Conservation (phyloP, 2,888 invertebrate genomes). For the Calameuta filiformis region DNA sequence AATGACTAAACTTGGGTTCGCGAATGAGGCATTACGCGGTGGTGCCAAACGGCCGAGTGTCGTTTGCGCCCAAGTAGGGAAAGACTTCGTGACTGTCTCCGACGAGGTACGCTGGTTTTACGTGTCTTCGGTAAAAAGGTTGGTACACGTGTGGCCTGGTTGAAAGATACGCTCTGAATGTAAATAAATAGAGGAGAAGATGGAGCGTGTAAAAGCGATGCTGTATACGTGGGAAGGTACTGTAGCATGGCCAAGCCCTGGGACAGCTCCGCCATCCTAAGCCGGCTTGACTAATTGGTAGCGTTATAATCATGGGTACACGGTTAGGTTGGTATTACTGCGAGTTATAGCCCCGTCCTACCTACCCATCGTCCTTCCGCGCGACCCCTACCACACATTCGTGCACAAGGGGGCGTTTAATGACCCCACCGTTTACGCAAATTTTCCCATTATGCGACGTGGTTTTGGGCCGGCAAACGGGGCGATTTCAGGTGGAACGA, state of each 20-base stretch:
- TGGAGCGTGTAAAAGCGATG: no score
- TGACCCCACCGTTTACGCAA: slow-evolving; percentile 66
- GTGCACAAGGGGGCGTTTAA: slow-evolving; percentile 54
- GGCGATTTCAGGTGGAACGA: slow-evolving; percentile 36
- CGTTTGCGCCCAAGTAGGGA: no score
- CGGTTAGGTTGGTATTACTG: slow-evolving; percentile 66
- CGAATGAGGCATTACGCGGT: slow-evolving; percentile 34
- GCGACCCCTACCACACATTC: slow-evolving; percentile 35
- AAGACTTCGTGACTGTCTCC: no score
- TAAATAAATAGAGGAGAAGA: no score
- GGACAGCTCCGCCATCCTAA: slow-evolving; percentile 60
- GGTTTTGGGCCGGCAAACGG: slow-evolving; percentile 60
- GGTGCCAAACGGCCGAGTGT: not conserved
- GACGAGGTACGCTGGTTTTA: no score
- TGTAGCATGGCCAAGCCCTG: slow-evolving; percentile 11
- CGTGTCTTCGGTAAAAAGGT: no score
- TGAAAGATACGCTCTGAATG: no score
- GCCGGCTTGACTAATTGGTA: slow-evolving; percentile 66
- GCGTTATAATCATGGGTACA: slow-evolving; percentile 66
- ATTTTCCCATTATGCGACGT: slow-evolving; percentile 65
- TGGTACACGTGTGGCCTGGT: no score
- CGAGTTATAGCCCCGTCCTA: slow-evolving; percentile 60
- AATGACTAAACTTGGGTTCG: slow-evolving; percentile 61
- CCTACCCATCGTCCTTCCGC: slow-evolving; percentile 37
- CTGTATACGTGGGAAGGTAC: no score